phyloP scores from a whole-genome alignment of 2,888 invertebrate genomes.

The Trachelus tabidus region DNA sequence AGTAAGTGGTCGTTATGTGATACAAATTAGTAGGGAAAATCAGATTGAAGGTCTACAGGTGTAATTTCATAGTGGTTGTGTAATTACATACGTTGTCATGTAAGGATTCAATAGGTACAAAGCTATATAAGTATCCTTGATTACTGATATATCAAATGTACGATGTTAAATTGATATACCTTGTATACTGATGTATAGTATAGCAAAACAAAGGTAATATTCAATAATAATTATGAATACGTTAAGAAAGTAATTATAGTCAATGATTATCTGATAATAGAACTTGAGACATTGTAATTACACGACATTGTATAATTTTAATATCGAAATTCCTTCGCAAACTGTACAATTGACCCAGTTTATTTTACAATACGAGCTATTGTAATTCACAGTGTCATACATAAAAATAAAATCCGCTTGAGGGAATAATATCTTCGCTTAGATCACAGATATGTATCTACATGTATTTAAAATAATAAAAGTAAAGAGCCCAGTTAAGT shows the following conservation, averaged over 20 bases:
- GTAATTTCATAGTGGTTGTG: constrained; percentile 1
- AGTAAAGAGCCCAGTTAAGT: background rate
- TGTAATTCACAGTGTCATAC: background rate
- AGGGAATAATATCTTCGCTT: background rate
- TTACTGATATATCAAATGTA: too few species aligned
- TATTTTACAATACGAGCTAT: background rate
- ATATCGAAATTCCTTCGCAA: background rate
- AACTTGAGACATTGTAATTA: background rate
- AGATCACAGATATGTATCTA: background rate
- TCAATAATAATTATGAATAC: background rate
- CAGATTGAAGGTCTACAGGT: background rate
- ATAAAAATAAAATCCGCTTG: background rate
- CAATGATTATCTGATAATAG: too few species aligned
- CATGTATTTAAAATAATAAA: background rate
- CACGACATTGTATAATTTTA: background rate
- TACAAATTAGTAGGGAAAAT: background rate
- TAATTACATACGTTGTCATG: background rate
- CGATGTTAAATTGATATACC: background rate
- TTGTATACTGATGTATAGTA: background rate
- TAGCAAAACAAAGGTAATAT: background rate
- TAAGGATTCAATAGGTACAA: background rate
- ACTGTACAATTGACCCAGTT: background rate
- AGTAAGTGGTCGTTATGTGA: background rate
- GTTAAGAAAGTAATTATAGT: background rate
- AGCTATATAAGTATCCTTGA: background rate